Conservation (phyloP, 2,113 vertebrate genomes). For the Megaceryle maxima region DNA sequence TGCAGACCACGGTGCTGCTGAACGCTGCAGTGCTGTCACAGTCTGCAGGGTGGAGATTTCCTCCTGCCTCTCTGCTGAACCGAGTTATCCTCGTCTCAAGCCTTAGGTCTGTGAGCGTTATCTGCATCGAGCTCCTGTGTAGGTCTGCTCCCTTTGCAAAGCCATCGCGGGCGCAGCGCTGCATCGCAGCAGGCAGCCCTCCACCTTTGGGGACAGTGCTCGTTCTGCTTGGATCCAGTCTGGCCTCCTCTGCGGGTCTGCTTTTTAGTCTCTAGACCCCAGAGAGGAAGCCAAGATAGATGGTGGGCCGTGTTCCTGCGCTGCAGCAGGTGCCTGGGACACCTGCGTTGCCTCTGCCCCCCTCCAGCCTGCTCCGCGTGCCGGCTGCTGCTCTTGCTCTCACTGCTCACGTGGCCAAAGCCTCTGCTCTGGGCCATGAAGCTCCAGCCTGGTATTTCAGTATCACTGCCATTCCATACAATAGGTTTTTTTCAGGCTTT, state of each 20-base stretch:
- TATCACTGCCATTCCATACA: background rate
- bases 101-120: background rate
- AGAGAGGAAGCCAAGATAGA: background rate
- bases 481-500: background rate
- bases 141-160: background rate
- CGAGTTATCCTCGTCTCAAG: background rate
- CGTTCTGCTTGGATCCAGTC: background rate
- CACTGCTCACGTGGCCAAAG: background rate
- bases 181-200: background rate
- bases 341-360: background rate
- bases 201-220: background rate
- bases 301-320: fast-evolving
- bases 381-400: background rate
- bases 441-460: background rate
- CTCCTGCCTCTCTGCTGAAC: background rate
- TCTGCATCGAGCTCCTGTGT: background rate
- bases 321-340: background rate
- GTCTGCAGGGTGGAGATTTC: background rate
- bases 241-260: background rate
- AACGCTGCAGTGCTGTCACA: background rate
- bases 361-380: background rate
- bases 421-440: background rate
- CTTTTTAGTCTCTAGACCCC: background rate
- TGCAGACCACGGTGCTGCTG: fast-evolving
- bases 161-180: fast-evolving